Base-by-base conservation (phyloP, 2,113 vertebrate genomes). In the Fulica atra region DNA sequence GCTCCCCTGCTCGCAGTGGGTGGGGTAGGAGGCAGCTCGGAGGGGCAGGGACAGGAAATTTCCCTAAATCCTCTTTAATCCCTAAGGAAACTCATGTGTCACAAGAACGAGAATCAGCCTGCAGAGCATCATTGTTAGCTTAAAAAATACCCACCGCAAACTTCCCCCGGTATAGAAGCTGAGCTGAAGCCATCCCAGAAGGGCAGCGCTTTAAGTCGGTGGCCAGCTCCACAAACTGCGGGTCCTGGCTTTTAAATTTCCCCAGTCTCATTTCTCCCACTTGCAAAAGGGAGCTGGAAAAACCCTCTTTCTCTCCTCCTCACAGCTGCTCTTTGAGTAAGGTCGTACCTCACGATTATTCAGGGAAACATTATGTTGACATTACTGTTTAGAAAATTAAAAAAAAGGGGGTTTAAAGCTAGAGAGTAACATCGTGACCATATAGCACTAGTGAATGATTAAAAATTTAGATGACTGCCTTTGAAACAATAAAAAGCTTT, bases 391-490 rank as follows among this genome's bases (percentile, higher is more conserved):
- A 97, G 97, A 96, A 97, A 97, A 98, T 89, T 40, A 40, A 46
- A 98, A 95, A 92, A 83, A 94, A 96, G 95, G 51, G 56, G 93
- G 92, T 97, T 96, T 86, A 57, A 95, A 96, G 88, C 95, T 95
- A 92, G 88, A 94, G 96, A 97, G 96, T 97, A 98, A 97, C 96
- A 98, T 98, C 92, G 7, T 98, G 98, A 98, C 92, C 98, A 97
- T 92, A 95, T 64, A 98, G 98, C 98, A 98, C 97, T 98, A 97
- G 97, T 97, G 98, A 97, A 97, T 98, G 98, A 99, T 99, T 98
- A 99, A 98, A 98, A 98, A 99, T 99, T 98, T 98, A 99, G 98
- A 99, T 98, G 98, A 98, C 97, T 97, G 98, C 98, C 98, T 99
- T 98, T 98, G 98, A 99, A 99, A 99, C 98, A 99, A 98, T 98